Evolutionary conservation across 2,888 invertebrate genomes (phyloP).

Genomic region (Gnatocerus cornutus): DNA sequence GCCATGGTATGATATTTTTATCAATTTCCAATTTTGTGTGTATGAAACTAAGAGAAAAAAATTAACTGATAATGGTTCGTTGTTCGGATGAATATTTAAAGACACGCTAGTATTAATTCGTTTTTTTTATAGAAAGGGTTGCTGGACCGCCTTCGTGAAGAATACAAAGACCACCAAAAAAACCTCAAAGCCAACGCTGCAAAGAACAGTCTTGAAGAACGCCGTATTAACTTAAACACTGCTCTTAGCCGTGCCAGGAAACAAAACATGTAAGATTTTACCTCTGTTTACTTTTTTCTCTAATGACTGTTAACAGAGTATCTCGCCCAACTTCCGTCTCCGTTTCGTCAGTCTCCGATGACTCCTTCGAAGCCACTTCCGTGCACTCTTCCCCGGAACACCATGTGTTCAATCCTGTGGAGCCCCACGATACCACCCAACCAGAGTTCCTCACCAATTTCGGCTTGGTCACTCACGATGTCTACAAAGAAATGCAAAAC

Average conservation of each 20-base stretch:
- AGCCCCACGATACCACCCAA: slow-evolving; percentile 68
- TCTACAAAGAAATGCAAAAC: slow-evolving; percentile 72
- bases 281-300: slow-evolving; percentile 1
- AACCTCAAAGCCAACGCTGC: slow-evolving; percentile 62
- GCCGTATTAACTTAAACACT: slow-evolving; percentile 65
- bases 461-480: slow-evolving; percentile 71
- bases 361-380: slow-evolving; percentile 64
- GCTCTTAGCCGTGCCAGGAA: slow-evolving; percentile 68
- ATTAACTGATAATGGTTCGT: not conserved
- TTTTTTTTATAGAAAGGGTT: slow-evolving; percentile 64
- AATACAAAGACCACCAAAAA: slow-evolving; percentile 66
- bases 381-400: slow-evolving; percentile 64
- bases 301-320: slow-evolving; percentile 52
- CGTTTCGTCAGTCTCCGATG: slow-evolving; percentile 66
- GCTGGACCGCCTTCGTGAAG: slow-evolving; percentile 66
- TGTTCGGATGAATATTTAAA: no score
- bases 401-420: slow-evolving; percentile 59
- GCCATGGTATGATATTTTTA: slow-evolving; percentile 5
- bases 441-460: slow-evolving; percentile 70
- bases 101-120: not conserved
- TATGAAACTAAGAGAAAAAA: not conserved
- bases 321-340: slow-evolving; percentile 64
- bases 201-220: slow-evolving; percentile 67
- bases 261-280: slow-evolving; percentile 66
- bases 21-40: not conserved